phyloP scores from a whole-genome alignment of 2,113 vertebrate genomes.

The Crotalus tigris region DNA sequence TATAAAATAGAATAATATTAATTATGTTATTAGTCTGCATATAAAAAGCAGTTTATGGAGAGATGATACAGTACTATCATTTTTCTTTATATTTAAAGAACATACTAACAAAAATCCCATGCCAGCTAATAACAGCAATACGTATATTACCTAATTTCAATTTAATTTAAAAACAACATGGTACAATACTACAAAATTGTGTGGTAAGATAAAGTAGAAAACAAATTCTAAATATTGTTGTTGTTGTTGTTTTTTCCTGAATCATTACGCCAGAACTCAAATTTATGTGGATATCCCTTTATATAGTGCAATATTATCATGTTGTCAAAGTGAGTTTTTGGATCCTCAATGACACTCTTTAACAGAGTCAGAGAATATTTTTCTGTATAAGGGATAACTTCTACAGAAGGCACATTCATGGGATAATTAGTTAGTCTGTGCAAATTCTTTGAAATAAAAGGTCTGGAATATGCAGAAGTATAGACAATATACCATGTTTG shows the following conservation, averaged over 20 bases:
- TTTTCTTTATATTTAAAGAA: background rate
- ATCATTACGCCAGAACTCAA: background rate
- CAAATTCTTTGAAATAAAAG: background rate
- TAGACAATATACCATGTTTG: background rate
- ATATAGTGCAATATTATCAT: background rate
- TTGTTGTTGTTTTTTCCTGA: background rate
- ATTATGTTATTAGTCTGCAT: background rate
- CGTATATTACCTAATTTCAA: background rate
- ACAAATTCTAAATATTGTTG: background rate
- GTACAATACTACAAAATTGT: background rate
- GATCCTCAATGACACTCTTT: background rate
- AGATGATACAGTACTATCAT: background rate
- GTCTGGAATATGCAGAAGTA: background rate
- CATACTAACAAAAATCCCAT: background rate
- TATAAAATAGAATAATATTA: background rate
- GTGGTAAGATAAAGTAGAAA: background rate
- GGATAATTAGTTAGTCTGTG: background rate
- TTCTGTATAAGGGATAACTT: background rate
- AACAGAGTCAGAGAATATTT: background rate
- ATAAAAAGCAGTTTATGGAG: background rate
- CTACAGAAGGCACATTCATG: background rate
- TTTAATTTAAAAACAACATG: background rate
- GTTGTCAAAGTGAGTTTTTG: background rate
- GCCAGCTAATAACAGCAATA: too few species aligned
- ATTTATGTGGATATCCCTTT: background rate